Evolutionary conservation across 2,113 vertebrate species (phyloP).

Genomic region (Anguilla japonica): DNA sequence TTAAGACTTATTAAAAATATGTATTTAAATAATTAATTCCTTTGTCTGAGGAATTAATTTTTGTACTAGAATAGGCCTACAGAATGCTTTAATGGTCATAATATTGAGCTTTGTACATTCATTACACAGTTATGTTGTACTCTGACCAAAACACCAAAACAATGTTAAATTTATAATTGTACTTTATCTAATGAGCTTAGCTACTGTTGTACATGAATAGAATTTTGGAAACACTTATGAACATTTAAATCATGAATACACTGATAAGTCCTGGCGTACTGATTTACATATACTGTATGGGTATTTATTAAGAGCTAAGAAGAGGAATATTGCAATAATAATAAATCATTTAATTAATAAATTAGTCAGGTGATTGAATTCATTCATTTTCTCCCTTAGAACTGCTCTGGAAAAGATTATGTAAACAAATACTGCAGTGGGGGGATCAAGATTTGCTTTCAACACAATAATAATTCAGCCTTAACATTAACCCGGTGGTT

Average conservation of each 20-base stretch:
- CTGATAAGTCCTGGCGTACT: background rate
- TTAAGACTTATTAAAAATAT: too few relatives aligned
- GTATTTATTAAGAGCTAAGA: background rate
- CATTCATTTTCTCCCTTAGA: background rate
- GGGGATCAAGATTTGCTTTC: background rate
- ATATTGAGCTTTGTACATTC: background rate
- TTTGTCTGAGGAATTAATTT: too few relatives aligned
- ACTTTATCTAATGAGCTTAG: constrained; percentile 1
- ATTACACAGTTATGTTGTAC: background rate
- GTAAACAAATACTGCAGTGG: background rate
- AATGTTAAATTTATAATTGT: background rate
- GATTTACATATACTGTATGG: constrained; percentile 16
- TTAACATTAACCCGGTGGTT: background rate
- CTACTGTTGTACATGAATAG: background rate
- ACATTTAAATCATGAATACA: background rate
- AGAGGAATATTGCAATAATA: background rate
- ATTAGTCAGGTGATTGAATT: background rate
- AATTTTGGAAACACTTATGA: background rate
- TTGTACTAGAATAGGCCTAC: too few relatives aligned
- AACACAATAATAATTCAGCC: background rate
- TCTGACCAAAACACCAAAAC: background rate
- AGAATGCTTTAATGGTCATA: background rate
- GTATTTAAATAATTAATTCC: too few relatives aligned
- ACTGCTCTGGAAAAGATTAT: background rate
- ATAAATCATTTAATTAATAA: background rate